Evolutionary conservation across 2,113 vertebrate genomes (phyloP), one percentile per base, ranked within the genome.

Genomic region (Rafetus swinhoei): DNA sequence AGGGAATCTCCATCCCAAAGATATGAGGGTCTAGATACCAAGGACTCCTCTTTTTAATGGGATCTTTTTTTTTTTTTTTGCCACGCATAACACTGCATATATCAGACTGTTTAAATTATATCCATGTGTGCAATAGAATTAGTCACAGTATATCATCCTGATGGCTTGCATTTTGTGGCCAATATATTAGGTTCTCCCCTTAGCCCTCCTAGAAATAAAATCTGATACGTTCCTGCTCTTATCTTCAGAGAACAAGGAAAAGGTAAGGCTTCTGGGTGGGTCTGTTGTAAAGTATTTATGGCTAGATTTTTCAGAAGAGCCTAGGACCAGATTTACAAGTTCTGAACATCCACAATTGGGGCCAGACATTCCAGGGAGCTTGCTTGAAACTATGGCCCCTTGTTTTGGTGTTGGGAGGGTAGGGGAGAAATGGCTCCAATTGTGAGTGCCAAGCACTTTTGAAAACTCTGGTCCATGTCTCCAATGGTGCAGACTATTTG

Each of bases 41-140:
- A 81, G 91, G 72, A 93, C 16, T 89, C 92, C 55, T 32, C 53
- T 79, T 0, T 93, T 90, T 95, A 81, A 69, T 90, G 88, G 95
- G 60, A 93, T 79, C 53, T 72, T 89, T 86, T 52, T 94, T n/a
- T 86, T 8, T 77, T 45, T 45, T 45, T 45, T 45, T 5, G 45
- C 29, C 35, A 65, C 90, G 45, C 72, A 10, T 89, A 83, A 54
- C 0, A 0, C 59, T 86, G 79, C 18, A 5, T 79, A 45, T 86
- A 5, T 79, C 65, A 86, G 22, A 14, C 45, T 14, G 39, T 14
- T 77, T 50, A 50, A 93, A 74, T 88, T 83, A 39, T 35, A 87
- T 59, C 0, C 12, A 14, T 0, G 16, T 87, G 45, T 87, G 84
- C 59, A 56, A 3, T 0, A 91, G 16, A 35, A 72, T 35, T 72